These are phyloP conservation scores for Galaxias olidus DNA, from an alignment of 2,797 vertebrate species.

Conservation along the genomic window DNA sequence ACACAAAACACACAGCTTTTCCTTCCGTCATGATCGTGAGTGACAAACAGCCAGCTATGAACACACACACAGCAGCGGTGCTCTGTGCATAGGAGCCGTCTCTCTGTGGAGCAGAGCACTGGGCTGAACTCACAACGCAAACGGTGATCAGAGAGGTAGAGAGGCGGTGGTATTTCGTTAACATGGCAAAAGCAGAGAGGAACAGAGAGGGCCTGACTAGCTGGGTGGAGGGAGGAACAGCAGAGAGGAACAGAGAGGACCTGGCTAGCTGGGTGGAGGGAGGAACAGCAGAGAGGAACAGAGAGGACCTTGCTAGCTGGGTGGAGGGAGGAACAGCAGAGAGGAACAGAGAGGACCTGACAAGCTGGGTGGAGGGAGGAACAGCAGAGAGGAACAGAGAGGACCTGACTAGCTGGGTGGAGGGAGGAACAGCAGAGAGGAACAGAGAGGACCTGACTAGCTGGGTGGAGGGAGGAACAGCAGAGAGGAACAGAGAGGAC, in stretches of 20 bases:
- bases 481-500: too few relatives aligned
- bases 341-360: neutral
- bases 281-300: neutral
- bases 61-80: neutral
- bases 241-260: neutral
- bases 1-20: too few relatives aligned
- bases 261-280: neutral
- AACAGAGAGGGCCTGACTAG: neutral
- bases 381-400: too few relatives aligned
- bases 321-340: neutral
- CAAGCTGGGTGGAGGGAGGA: too few relatives aligned
- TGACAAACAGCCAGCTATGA: neutral
- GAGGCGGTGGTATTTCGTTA: constrained; percentile 11
- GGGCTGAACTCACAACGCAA: too few relatives aligned
- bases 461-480: too few relatives aligned
- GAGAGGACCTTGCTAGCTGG: neutral
- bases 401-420: too few relatives aligned
- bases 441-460: too few relatives aligned
- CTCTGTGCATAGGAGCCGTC: constrained; percentile 9
- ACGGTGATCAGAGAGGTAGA: too few relatives aligned
- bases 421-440: too few relatives aligned
- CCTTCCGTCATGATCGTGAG: too few relatives aligned
- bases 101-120: neutral
- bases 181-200: constrained; percentile 5
- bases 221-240: too few relatives aligned